Base-by-base conservation (phyloP, 2,113 vertebrate genomes). In the Ammodytes marinus region DNA sequence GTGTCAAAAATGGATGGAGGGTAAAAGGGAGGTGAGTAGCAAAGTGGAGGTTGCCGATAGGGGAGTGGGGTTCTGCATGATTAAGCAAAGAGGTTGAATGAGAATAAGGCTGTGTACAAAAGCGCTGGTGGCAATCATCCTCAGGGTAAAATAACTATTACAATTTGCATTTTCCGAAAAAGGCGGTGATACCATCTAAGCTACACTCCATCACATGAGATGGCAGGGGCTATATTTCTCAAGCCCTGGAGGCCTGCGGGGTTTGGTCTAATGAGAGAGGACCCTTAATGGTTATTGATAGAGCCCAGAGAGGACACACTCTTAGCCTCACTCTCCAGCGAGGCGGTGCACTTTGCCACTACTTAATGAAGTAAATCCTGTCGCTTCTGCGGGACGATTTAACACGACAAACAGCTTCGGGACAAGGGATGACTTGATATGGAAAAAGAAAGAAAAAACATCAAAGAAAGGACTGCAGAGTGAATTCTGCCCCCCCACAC, bases 201-300 rank as follows among this genome's bases (percentile, higher is more conserved):
- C 60, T 27, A 7, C 66, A 74, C 83, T 91, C 80, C 67, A 86
- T 92, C 85, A 90, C 78, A 88, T 61, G 68, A 59, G 69, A 47
- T 13, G 77, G 72, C 73, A 76, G 52, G 69, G 60, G 27, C 27
- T 63, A 80, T 68, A 83, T 85, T 93, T 67, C 74, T 91, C 79
- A 85, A 72, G 69, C 80, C 80, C 80, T 10, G 35, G 70, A 85
- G 86, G 71, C 73, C 74, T 77, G 39, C 65, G 68, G 79, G 81
- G 80, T 83, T 89, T 74, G 75, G 83, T 80, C 82, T 93, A 92
- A 93, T 93, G 91, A 92, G 87, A 92, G 89, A 90, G 77, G 79
- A 85, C 79, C 67, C 79, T 80, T 93, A 93, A 94, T 93, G 84
- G 84, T 88, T 94, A 92, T 89, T 93, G 91, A 95, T 91, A 77